Base-by-base conservation (phyloP, 1,140 invertebrate species). In the Nomia melanderi region DNA sequence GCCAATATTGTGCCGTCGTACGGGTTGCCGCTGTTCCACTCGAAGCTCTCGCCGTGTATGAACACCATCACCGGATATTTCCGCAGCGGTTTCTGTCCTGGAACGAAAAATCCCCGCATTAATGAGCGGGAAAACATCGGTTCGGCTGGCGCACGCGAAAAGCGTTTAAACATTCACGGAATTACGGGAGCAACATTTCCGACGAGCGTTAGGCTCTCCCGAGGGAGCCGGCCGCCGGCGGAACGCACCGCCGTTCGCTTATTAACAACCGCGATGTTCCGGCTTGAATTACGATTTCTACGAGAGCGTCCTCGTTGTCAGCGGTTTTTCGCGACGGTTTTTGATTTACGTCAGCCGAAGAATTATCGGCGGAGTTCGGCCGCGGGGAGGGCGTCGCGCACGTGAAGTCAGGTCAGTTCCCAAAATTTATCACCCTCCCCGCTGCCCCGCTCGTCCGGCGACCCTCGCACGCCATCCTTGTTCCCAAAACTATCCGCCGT, bases 21-120 rank as follows among this genome's bases (percentile, higher is more conserved):
- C 0, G 97, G 95, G 91, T 98, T 98, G 71, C 97, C 97, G 17
- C 97, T 97, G 88, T 97, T 97, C 95, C 97, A 98, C 86, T 97
- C 96, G 91, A 96, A 98, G 2, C 97, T 98, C 87, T 98, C 97
- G 0, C 97, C 97, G 81, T 98, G 97, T 53, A 98, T 95, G 90
- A 96, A 98, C 12, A 98, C 96, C 85, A 99, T 94, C 1, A 98
- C 97, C 0, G 97, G 96, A 83, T 94, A 94, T 76, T 94, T 95
- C 57, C 87, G 86, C 31, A 82, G 70, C 67, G 81, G 88, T 71
- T 85, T 91, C 79, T 93, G 93, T 83, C 92, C 93, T 94, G 91
- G n/a, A 91, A 93, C 17, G 17, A 59, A 17, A 71, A 41, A 27
- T 53, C 2, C 23, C 4, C 8, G 8, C 23, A 25, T 41, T 41